Evolutionary conservation across 2,113 vertebrate species (phyloP).

Genomic region (Gymnarchus niloticus): DNA sequence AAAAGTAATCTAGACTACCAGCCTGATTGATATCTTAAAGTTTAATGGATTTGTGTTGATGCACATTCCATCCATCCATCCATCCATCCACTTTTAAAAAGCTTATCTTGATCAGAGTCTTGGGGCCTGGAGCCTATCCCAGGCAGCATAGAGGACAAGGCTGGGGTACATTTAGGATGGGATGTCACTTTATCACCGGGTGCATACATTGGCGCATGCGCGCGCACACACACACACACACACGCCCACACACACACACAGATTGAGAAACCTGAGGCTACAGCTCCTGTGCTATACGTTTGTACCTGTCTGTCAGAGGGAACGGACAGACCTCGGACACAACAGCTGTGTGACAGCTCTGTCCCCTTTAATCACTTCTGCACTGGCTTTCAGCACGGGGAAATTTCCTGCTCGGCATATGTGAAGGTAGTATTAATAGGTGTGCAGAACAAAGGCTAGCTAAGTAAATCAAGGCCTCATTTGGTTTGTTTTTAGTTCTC

Average conservation of each 20-base stretch:
- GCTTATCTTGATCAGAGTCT: too few species aligned
- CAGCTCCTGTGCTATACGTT: not conserved
- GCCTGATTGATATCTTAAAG: not conserved
- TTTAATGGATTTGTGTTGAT: not conserved
- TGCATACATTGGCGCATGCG: too few species aligned
- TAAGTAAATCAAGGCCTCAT: slow-evolving; percentile 19
- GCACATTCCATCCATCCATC: too few species aligned
- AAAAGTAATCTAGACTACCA: too few species aligned
- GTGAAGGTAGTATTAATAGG: slow-evolving; percentile 23
- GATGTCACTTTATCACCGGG: too few species aligned
- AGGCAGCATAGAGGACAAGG: too few species aligned
- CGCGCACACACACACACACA: too few species aligned
- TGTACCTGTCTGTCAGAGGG: slow-evolving; percentile 5
- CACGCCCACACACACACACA: not conserved
- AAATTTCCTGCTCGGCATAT: not conserved
- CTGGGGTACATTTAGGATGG: too few species aligned
- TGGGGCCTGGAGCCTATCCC: too few species aligned
- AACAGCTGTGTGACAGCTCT: slow-evolving; percentile 18
- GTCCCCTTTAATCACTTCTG: slow-evolving; percentile 24
- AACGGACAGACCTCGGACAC: not conserved
- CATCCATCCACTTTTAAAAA: too few species aligned
- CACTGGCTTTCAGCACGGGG: slow-evolving; percentile 11
- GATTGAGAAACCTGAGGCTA: not conserved
- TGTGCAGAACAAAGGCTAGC: slow-evolving; percentile 3
- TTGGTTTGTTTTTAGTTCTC: slow-evolving; percentile 15